These are phyloP conservation scores for Charaxes varanes DNA, from an alignment of 1,140 invertebrate species.

Conservation along the genomic window DNA sequence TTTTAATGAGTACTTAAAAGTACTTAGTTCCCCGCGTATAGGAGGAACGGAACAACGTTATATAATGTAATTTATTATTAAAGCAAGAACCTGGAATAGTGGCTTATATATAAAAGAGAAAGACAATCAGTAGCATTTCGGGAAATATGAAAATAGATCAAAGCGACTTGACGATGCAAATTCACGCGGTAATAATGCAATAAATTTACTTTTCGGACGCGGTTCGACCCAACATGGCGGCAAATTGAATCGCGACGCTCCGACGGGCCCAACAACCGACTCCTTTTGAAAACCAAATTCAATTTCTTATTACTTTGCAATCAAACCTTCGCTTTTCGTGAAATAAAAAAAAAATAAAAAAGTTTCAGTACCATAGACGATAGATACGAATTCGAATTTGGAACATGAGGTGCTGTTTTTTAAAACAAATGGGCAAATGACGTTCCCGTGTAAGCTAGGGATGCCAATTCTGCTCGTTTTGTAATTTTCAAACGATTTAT, in stretches of 20 bases:
- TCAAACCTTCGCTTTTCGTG: slow-evolving; percentile 23
- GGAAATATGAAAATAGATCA: slow-evolving; percentile 8
- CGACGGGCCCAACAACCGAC: slow-evolving; percentile 15
- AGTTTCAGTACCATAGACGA: not conserved
- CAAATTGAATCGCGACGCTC: slow-evolving; percentile 49
- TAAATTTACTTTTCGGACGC: slow-evolving; percentile 33
- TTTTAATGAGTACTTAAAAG: no score
- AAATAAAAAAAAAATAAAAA: slow-evolving; percentile 10
- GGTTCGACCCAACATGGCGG: slow-evolving; percentile 30
- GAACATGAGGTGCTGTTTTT: slow-evolving; percentile 6
- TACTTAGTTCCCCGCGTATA: no score
- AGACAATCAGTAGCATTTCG: slow-evolving; percentile 1
- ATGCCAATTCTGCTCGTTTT: slow-evolving; percentile 53
- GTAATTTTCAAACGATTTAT: slow-evolving; percentile 63
- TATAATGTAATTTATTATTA: no score
- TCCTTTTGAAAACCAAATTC: slow-evolving; percentile 43
- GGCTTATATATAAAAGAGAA: not conserved
- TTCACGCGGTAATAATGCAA: slow-evolving; percentile 37
- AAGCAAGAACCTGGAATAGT: not conserved
- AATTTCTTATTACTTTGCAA: slow-evolving; percentile 34
- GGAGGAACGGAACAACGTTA: no score
- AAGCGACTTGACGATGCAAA: slow-evolving; percentile 16
- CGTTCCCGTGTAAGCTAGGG: slow-evolving; percentile 49
- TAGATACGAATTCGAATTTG: slow-evolving; percentile 3
- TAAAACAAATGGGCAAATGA: slow-evolving; percentile 41